Base-by-base conservation (phyloP, 2,888 invertebrate species). In the Brenthis daphne region DNA sequence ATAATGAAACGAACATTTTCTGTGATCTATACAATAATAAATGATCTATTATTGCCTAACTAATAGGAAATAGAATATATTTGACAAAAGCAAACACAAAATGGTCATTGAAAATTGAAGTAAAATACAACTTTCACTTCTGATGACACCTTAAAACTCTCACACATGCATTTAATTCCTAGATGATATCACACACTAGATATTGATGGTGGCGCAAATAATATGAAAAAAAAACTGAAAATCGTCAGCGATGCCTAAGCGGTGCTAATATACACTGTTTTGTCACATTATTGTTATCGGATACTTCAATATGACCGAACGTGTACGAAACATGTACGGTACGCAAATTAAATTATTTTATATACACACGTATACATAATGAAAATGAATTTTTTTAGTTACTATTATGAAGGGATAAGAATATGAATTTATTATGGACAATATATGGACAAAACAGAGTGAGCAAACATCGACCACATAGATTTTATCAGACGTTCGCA, bases 241-340 rank as follows among this genome's bases (percentile, higher is more conserved):
- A 81, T 74, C 65, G 67, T 72, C 84, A 90, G 91, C 92, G 79
- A 90, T 90, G 90, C 88, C 81, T 79, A 80, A 90, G 90, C 92
- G 77, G 90, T 90, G 88, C 85, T 74, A 74, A 73, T 74, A 76
- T 76, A 79, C 86, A 86, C 83, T 85, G 85, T 82, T 83, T 85
- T 88, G 89, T 86, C 74, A 54, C 50, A 43, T 60, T 57, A 57
- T 24, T 29, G 5, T 29, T 43, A 43, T 43, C 11, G 37, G 11
- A 43, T 43, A 37, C 1, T 37, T 8, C 1, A 37, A 37, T 37
- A 0, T 3, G 37, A 43, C 37, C 8, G 8, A 37, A 37, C 37
- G 37, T 37, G 8, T 37, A 37, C 2, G 20, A 20, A 1, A 20
- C 20, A 20, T 1, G 20, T 20, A 20, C 20, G 20, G 20, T 20